A percentile compares a stretch with the other conserved stretches of the same genome.
These are phyloP conservation scores for Ormyrus pomaceus DNA, from an alignment of 2,888 invertebrate species.

Conservation along the genomic window DNA sequence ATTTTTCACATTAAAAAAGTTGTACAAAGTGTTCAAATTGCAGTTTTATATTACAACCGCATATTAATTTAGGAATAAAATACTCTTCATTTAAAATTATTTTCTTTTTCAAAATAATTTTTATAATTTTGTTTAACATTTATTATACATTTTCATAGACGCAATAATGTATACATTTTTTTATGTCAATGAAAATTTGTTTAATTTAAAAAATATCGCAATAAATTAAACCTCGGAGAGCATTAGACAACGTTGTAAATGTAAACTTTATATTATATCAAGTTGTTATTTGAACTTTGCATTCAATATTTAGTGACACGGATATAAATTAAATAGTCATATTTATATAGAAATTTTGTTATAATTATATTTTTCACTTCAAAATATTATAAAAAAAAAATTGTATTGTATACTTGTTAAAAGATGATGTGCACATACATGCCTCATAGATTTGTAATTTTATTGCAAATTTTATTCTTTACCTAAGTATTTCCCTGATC, in stretches of 20 bases:
- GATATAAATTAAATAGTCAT: slow-evolving; percentile 26
- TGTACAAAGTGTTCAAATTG: slow-evolving; percentile 63
- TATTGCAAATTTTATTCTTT: slow-evolving; percentile 21
- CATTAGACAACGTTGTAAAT: slow-evolving; percentile 1
- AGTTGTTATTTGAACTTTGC: slow-evolving; percentile 22
- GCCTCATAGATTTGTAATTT: slow-evolving; percentile 42
- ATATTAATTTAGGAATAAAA: slow-evolving; percentile 43
- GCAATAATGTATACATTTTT: not conserved
- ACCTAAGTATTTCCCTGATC: slow-evolving; percentile 9
- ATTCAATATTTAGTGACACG: slow-evolving; percentile 15
- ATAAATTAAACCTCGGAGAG: not conserved
- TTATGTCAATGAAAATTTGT: slow-evolving; percentile 7
- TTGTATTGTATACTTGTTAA: slow-evolving; percentile 49
- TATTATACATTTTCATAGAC: slow-evolving; percentile 17
- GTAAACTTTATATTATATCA: slow-evolving; percentile 1
- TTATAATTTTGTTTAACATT: slow-evolving; percentile 2
- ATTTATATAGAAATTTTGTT: slow-evolving; percentile 47
- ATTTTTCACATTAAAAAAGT: slow-evolving; percentile 59
- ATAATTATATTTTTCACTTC: slow-evolving; percentile 48
- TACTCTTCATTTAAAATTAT: slow-evolving; percentile 10
- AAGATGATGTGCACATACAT: slow-evolving; percentile 39
- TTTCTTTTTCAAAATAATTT: slow-evolving; percentile 53
- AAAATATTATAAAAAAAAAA: slow-evolving; percentile 33
- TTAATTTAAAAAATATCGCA: not conserved
- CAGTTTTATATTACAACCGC: slow-evolving; percentile 61